These are phyloP conservation scores for Blera fallax DNA, from an alignment of 2,888 invertebrate genomes.

Conservation along the genomic window DNA sequence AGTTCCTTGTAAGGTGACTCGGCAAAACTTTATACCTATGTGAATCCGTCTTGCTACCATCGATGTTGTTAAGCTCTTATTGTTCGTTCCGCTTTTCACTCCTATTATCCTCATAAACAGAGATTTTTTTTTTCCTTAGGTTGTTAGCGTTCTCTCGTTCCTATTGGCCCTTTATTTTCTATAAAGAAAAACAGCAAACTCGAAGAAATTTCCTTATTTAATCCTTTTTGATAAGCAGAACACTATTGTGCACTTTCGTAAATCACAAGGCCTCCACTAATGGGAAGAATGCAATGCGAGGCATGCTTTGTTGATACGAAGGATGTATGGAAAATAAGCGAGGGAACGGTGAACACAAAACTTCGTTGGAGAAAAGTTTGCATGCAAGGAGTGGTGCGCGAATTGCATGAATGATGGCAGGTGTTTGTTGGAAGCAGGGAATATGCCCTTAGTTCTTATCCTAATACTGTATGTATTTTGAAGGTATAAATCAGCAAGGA, in stretches of 20 bases:
- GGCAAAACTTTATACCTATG: constrained; percentile 19
- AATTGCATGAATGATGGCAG: constrained; percentile 46
- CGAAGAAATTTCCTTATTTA: constrained; percentile 52
- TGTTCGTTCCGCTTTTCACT: constrained; percentile 17
- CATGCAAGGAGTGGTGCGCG: constrained; percentile 32
- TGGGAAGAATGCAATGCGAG: constrained; percentile 38
- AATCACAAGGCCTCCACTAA: constrained; percentile 56
- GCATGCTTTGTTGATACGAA: constrained; percentile 1
- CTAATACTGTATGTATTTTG: constrained; percentile 31
- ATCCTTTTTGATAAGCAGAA: constrained; percentile 65
- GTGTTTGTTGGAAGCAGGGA: constrained; percentile 38
- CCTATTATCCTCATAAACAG: constrained; percentile 18
- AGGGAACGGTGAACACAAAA: constrained; percentile 4
- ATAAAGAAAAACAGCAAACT: constrained; percentile 30
- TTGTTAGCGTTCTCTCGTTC: not conserved
- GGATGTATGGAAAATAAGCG: not conserved
- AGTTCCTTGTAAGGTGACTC: constrained; percentile 22
- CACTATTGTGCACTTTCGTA: constrained; percentile 66
- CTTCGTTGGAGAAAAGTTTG: constrained; percentile 37
- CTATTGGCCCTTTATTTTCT: not conserved
- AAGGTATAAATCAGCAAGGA: constrained; percentile 50
- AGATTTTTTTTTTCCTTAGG: not conserved
- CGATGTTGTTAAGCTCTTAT: constrained; percentile 44
- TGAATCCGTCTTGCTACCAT: constrained; percentile 34
- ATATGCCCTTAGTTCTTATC: constrained; percentile 30